phyloP scores from a whole-genome alignment of 2,888 invertebrate species.

The Lithophane leautieri region DNA sequence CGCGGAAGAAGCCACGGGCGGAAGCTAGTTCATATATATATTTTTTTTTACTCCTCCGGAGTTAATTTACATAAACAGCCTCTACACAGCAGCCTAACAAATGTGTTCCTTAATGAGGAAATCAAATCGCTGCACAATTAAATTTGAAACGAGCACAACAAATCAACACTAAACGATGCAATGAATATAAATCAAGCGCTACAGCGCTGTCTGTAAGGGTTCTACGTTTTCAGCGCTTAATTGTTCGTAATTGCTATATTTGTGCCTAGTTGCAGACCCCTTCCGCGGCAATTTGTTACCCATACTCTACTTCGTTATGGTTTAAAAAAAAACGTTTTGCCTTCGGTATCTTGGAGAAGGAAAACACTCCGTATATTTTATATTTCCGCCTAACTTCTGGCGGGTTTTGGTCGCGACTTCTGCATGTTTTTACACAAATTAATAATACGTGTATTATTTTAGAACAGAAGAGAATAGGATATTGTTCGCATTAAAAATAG shows the following conservation, averaged over 20 bases:
- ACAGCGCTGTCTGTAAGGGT: slow-evolving; percentile 31
- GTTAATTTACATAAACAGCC: neutral
- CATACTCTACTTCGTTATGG: slow-evolving; percentile 38
- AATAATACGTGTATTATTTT: neutral
- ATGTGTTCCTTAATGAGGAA: neutral
- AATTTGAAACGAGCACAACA: slow-evolving; percentile 35
- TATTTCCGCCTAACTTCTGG: slow-evolving; percentile 20
- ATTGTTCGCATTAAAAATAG: neutral
- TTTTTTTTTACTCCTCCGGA: too few relatives aligned
- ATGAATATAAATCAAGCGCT: slow-evolving; percentile 53
- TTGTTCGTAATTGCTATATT: slow-evolving; percentile 64
- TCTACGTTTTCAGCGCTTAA: slow-evolving; percentile 56
- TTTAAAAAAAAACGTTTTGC: slow-evolving; percentile 32
- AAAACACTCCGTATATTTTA: slow-evolving; percentile 44
- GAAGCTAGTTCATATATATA: too few relatives aligned
- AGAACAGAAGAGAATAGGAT: neutral
- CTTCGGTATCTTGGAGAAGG: slow-evolving; percentile 25
- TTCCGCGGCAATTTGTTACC: slow-evolving; percentile 55
- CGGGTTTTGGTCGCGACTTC: neutral
- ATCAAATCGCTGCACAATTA: slow-evolving; percentile 33
- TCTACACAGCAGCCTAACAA: neutral
- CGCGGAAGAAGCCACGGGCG: too few relatives aligned
- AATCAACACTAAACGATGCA: slow-evolving; percentile 47
- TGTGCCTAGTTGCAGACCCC: slow-evolving; percentile 43
- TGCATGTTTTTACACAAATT: neutral